Evolutionary conservation across 2,888 invertebrate species (phyloP), one percentile per base, ranked within the genome.

Genomic region (Schrankia costaestrigalis): DNA sequence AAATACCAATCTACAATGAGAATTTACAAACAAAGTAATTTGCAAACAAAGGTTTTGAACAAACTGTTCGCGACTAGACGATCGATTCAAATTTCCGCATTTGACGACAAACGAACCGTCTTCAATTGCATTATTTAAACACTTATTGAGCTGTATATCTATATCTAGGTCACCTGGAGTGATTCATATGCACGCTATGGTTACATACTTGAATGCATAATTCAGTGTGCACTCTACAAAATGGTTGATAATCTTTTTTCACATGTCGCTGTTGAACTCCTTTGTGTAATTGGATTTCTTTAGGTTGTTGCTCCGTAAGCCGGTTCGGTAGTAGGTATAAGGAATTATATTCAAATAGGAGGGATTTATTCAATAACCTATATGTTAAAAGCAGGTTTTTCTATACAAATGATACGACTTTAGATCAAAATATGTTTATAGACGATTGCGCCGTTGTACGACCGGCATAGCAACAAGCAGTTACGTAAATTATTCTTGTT

Each of bases 221-320:
- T 52, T 48, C 41, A 43, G 40, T 26, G 19, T 27, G 34, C 34
- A 34, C 50, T 51, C 45, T 56, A 60, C 60, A 54, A 58, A n/a
- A 60, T 48, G 52, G 41, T 51, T 46, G 63, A 62, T 77, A 71
- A 69, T 71, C 68, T 61, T 49, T 59, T 59, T 62, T 62, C 51
- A 52, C 56, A 56, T 64, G 68, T 74, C 66, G 67, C 58, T 64
- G 56, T 39, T 47, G 49, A 55, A 52, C 59, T 59, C 46, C 65
- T 70, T 73, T 65, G 63, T 65, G 58, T 78, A 75, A 79, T 78
- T 71, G 71, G 71, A 78, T 78, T 67, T 59, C 58, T 58, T 64
- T 64, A 61, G 69, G 69, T 67, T 71, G 56, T 62, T 71, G 68
- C 62, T 65, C 66, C 52, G 47, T 56, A 46, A 58, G 52, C 46